Conservation (phyloP, 2,797 vertebrate species). For the Oreochromis mossambicus region DNA sequence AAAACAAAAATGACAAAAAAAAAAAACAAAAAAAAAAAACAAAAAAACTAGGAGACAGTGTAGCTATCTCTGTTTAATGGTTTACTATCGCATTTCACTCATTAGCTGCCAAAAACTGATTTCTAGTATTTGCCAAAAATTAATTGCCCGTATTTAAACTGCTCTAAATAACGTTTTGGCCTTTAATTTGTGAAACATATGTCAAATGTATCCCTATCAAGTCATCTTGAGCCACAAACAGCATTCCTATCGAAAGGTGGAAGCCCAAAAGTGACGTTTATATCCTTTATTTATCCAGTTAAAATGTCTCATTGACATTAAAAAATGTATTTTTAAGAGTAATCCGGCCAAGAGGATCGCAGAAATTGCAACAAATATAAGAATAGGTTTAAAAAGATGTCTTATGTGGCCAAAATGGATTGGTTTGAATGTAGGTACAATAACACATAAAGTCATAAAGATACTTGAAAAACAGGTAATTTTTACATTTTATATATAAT, state of each 20-base stretch:
- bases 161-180: neutral
- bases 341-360: neutral
- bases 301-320: neutral
- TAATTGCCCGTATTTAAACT: neutral
- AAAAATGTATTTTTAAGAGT: accelerated
- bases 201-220: neutral
- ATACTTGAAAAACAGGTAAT: neutral
- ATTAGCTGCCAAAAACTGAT: neutral
- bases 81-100: neutral
- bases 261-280: neutral
- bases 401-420: accelerated
- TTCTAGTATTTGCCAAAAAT: neutral
- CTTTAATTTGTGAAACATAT: neutral
- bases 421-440: neutral
- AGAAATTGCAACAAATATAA: neutral
- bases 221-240: neutral
- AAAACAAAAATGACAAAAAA: no score
- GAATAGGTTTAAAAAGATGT: neutral
- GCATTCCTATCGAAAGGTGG: neutral
- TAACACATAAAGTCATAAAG: neutral
- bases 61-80: neutral
- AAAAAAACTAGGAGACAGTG: neutral
- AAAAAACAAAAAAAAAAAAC: neutral
- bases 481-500: neutral
- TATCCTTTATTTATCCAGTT: neutral